phyloP scores from a whole-genome alignment of 2,797 vertebrate genomes.

The Phrynocephalus guinanensis region DNA sequence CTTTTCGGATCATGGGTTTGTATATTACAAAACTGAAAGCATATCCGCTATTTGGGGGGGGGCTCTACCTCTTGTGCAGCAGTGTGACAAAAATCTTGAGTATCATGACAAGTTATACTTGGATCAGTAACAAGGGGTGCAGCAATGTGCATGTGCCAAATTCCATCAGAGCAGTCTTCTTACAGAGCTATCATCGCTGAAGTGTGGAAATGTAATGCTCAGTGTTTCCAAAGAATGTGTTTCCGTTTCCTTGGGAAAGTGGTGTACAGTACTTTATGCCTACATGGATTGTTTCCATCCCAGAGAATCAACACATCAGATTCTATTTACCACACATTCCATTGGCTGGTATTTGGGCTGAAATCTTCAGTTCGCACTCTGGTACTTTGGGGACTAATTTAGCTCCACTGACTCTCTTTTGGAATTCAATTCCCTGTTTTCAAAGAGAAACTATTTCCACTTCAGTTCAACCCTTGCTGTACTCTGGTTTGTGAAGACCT shows the following conservation, averaged over 20 bases:
- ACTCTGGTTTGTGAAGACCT: constrained; percentile 65
- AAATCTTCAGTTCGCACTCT: constrained; percentile 67
- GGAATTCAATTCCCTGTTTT: constrained; percentile 65
- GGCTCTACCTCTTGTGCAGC: no score
- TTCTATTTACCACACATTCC: constrained; percentile 66
- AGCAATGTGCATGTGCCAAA: background rate
- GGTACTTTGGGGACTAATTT: constrained; percentile 74
- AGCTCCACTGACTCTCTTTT: constrained; percentile 66
- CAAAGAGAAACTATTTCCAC: constrained; percentile 70
- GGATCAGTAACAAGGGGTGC: background rate
- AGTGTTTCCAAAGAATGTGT: background rate
- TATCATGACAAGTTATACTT: background rate
- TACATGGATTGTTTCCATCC: constrained; percentile 3
- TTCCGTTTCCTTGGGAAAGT: background rate
- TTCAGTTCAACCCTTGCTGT: constrained; percentile 63
- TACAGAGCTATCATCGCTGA: background rate
- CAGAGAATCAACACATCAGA: constrained; percentile 52
- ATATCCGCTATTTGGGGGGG: no score
- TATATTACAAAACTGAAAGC: no score
- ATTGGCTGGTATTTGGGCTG: constrained; percentile 67
- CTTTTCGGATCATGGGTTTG: no score
- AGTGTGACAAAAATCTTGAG: background rate
- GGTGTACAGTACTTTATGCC: constrained; percentile 1
- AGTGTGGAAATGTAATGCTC: background rate
- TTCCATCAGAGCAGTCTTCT: background rate